Evolutionary conservation across 1,140 invertebrate genomes (phyloP).

Genomic region (Drosophila tsacasi): DNA sequence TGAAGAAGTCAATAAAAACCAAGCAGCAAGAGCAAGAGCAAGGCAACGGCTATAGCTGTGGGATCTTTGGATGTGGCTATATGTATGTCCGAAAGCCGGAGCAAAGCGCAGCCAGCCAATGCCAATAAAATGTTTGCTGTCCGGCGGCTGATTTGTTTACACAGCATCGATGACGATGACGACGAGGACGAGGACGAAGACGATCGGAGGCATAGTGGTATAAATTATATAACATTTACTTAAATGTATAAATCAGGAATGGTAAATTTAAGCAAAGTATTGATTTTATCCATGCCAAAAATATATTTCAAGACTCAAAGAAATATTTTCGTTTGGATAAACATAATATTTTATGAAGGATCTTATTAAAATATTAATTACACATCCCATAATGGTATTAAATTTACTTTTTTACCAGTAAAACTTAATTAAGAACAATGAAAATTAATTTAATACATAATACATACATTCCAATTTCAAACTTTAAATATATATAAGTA

Average conservation of each 20-base stretch:
- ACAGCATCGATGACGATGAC: slow-evolving; percentile 52
- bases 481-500: too few relatives aligned
- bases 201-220: slow-evolving; percentile 41
- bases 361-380: not conserved
- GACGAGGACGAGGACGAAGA: slow-evolving; percentile 8
- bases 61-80: slow-evolving; percentile 10
- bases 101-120: slow-evolving; percentile 59
- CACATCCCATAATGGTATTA: not conserved
- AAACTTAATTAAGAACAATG: not conserved
- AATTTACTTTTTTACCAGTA: not conserved
- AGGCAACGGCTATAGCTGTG: slow-evolving; percentile 12
- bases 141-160: slow-evolving; percentile 70
- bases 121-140: slow-evolving; percentile 79
- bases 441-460: too few relatives aligned
- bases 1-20: slow-evolving; percentile 79
- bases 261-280: not conserved
- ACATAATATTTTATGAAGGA: too few relatives aligned
- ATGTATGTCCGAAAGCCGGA: slow-evolving; percentile 36
- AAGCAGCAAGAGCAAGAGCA: slow-evolving; percentile 54
- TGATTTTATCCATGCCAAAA: not conserved
- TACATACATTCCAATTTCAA: too few relatives aligned
- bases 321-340: too few relatives aligned
- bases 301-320: too few relatives aligned
- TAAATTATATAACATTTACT: not conserved
- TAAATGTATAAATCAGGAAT: not conserved